Evolutionary conservation across 2,888 invertebrate species (phyloP), one percentile per base, ranked within the genome.

Genomic region (Brachypterus glaber): DNA sequence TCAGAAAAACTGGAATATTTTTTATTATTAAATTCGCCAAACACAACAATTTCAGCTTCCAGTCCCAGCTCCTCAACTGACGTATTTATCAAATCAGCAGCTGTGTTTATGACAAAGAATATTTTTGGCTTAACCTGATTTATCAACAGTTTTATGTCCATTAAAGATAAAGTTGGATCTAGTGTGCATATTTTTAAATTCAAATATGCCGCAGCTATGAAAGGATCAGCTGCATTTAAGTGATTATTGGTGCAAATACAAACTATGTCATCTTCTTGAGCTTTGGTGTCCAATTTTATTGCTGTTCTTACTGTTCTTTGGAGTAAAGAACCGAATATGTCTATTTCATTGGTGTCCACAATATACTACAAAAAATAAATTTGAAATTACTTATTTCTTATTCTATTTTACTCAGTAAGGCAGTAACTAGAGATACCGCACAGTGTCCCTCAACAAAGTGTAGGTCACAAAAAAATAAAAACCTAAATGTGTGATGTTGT

Each of bases 161-260:
- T 15, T 5, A 48, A 11, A 3, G 55, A 54, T 25, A 55, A 38
- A 8, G 42, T 44, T 9, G 58, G 56, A 40, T 62, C 58, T 24
- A 62, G 40, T 9, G 58, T 51, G 3, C 56, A 48, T 3, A 59
- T 48, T 25, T 49, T 51, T 3, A 57, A 51, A 2, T 71, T 71
- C 12, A 70, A 56, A 45, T 63, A 71, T 2, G 68, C 42, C 1
- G 67, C 63, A 1, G 71, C 71, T 26, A 71, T 66, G 33, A 67
- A 64, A 0, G 72, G 69, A n/a, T 71, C 60, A 3, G 55, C 52
- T 4, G 66, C 50, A 37, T 72, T 62, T 1, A 64, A 27, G 17
- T 70, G 68, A 41, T 66, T 71, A 1, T 65, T 63, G 2, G 67
- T 67, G 58, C 71, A 69, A 1, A 72, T 34, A 1, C 64, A 52